Evolutionary conservation across 1,140 invertebrate species (phyloP), one percentile per base, ranked within the genome.

Genomic region (Cylas formicarius): DNA sequence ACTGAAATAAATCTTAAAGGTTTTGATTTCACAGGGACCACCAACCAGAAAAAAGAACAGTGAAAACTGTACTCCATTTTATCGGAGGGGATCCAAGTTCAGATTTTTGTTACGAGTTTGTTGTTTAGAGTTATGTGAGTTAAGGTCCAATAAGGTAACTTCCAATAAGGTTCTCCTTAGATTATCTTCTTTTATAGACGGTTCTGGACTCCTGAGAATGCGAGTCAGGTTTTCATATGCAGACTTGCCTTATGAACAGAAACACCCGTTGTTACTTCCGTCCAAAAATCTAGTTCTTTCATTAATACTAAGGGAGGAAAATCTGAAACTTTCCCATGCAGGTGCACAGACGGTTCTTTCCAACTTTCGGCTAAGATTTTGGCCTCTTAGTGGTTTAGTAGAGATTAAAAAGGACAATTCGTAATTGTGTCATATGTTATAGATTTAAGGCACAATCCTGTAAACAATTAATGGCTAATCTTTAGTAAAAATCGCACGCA

Each of bases 181-280:
- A n/a, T n/a, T n/a, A n/a, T n/a, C n/a, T 26, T 16, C 43, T 6
- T 50, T 50, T 23, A 14, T 57, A 2, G 52, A 62, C 40, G 27
- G 20, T 18, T 19, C 33, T 13, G 50, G 52, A 6, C 8, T 56
- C 14, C 10, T 62, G 11, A 37, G 58, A 16, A 58, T 62, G 18
- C 54, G 53, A 9, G 58, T 52, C 11, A 38, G 58, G 17, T 29
- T 62, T 24, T 29, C 48, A 45, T 34, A 55, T 36, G 27, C 57
- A 18, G 14, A 43, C 18, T 20, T 58, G 14, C n/a, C 16, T 6
- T 53, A 38, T 33, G 32, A 36, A 23, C 17, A 46, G 28, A 53
- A 50, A 43, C 48, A 50, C 22, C 48, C 44, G n/a, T 8, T 47
- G 19, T 17, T 53, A 5, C 33, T 53, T 14, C 41, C 48, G 9